These are phyloP conservation scores for Coremacera marginata DNA, from an alignment of 2,888 invertebrate species.

Conservation along the genomic window DNA sequence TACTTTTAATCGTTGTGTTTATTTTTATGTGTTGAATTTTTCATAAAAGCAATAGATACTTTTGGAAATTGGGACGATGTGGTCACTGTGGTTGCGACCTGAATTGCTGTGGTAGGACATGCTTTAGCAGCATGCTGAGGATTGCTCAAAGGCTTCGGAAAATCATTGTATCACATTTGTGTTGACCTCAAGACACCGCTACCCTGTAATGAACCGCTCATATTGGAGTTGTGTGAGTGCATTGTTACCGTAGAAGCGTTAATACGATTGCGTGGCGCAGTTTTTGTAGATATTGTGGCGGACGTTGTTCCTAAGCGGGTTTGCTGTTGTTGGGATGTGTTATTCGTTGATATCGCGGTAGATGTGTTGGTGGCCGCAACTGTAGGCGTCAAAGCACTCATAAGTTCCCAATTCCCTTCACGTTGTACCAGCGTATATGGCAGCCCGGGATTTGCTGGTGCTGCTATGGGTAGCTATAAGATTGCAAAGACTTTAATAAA, in stretches of 20 bases:
- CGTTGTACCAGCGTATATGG: conserved; percentile 53
- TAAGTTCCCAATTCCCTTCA: conserved; percentile 57
- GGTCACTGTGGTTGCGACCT: conserved; percentile 6
- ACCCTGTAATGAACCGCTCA: conserved; percentile 32
- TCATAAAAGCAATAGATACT: conserved; percentile 17
- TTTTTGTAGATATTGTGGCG: conserved; percentile 18
- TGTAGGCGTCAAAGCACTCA: conserved; percentile 35
- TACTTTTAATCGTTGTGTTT: conserved; percentile 15
- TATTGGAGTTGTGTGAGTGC: conserved; percentile 14
- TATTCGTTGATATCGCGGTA: conserved; percentile 45
- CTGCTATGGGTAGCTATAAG: conserved; percentile 60
- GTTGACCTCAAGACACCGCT: conserved; percentile 32
- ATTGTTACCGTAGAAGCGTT: conserved; percentile 17
- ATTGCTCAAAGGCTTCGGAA: neutral
- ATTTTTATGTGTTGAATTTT: neutral
- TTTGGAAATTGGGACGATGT: conserved; percentile 8
- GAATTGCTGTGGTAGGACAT: neutral
- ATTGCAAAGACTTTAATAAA: neutral
- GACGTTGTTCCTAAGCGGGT: neutral
- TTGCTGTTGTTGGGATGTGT: conserved; percentile 45
- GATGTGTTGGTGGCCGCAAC: conserved; percentile 36
- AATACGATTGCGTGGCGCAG: neutral
- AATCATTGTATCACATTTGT: conserved; percentile 41
- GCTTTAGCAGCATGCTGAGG: neutral
- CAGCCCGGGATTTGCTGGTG: conserved; percentile 51